Percentiles rank a stretch among this genome's conserved stretches.
phyloP scores from a whole-genome alignment of 1,140 invertebrate species.

The Physella acuta region DNA sequence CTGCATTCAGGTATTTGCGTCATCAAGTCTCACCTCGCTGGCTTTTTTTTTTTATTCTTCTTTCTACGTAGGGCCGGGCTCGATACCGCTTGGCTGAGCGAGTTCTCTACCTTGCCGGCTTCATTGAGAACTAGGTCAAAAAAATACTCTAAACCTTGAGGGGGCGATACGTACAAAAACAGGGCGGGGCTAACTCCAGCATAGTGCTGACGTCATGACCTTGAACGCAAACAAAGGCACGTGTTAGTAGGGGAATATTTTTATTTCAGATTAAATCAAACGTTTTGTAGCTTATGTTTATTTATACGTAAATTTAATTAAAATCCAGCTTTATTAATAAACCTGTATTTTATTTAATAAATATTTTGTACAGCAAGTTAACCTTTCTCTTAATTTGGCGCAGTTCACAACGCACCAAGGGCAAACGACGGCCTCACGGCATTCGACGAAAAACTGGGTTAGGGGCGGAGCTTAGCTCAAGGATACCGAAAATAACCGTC shows the following conservation, averaged over 20 bases:
- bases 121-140: neutral
- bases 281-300: neutral
- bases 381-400: neutral
- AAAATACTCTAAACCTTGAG: neutral
- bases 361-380: neutral
- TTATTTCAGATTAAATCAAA: slow-evolving; percentile 1
- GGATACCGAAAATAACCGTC: neutral
- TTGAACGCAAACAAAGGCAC: slow-evolving; percentile 36
- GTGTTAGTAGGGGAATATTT: slow-evolving; percentile 15
- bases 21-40: neutral
- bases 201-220: slow-evolving; percentile 34
- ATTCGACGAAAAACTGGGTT: neutral
- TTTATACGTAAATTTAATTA: neutral
- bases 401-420: neutral
- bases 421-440: neutral
- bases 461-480: neutral
- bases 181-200: slow-evolving; percentile 29
- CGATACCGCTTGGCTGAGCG: neutral
- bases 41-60: neutral
- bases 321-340: neutral
- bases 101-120: neutral
- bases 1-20: no score
- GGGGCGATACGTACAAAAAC: neutral
- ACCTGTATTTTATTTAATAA: neutral
- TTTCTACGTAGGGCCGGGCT: neutral